Conservation (phyloP, 2,113 vertebrate species). For the Stegostoma tigrinum region DNA sequence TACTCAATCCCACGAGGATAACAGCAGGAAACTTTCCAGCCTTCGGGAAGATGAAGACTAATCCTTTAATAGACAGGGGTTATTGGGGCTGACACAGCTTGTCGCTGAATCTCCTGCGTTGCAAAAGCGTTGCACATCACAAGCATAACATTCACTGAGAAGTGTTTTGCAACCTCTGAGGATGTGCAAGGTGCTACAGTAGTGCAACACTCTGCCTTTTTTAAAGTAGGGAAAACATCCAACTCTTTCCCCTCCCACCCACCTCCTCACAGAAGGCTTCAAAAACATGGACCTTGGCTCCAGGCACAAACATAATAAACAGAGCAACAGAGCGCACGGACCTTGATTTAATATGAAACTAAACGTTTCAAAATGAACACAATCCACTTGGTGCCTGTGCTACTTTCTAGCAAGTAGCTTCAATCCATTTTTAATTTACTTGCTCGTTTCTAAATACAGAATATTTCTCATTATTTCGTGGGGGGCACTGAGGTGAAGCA, state of each 20-base stretch:
- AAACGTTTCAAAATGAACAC: background rate
- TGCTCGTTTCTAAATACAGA: background rate
- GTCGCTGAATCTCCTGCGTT: background rate
- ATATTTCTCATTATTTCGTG: background rate
- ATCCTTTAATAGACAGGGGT: background rate
- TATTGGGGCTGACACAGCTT: background rate
- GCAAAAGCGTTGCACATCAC: background rate
- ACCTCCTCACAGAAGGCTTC: background rate
- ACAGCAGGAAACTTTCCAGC: fast-evolving
- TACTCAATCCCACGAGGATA: background rate
- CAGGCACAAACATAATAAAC: background rate
- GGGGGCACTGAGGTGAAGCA: background rate
- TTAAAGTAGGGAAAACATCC: background rate
- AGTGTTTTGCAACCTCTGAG: background rate
- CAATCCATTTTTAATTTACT: background rate
- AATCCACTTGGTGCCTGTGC: background rate
- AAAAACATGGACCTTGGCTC: background rate
- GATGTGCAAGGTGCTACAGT: background rate
- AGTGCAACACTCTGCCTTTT: too few species aligned
- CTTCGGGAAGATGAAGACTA: background rate
- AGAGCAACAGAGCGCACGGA: background rate
- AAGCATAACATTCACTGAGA: background rate
- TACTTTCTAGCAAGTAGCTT: background rate
- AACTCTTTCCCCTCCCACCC: background rate
- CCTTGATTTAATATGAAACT: background rate